A percentile compares a stretch with the other conserved stretches of the same genome.
Conservation (phyloP, 2,113 vertebrate genomes). For the Sinocyclocheilus grahami region DNA sequence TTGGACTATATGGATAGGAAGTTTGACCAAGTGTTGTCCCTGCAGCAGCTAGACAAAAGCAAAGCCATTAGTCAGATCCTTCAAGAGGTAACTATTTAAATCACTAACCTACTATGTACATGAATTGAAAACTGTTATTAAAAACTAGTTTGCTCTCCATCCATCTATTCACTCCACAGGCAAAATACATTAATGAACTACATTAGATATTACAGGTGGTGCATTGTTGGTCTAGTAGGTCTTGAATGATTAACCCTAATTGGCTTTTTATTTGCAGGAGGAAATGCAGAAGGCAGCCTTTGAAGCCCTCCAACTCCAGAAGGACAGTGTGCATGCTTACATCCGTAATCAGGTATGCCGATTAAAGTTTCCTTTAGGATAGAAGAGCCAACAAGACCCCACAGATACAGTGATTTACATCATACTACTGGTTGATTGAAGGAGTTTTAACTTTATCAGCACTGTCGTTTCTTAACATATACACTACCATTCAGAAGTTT, state of each 20-base stretch:
- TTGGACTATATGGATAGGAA: conserved; percentile 85
- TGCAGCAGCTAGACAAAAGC: conserved; percentile 92
- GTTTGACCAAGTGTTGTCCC: conserved; percentile 87
- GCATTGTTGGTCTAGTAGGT: neutral
- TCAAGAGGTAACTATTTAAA: conserved; percentile 81
- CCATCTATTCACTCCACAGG: neutral
- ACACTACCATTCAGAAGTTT: neutral
- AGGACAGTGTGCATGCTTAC: conserved; percentile 86
- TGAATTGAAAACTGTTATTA: neutral
- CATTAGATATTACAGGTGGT: neutral
- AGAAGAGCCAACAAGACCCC: neutral
- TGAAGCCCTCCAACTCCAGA: conserved; percentile 93
- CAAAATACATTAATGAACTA: neutral
- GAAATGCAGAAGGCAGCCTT: conserved; percentile 96
- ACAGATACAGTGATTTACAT: neutral
- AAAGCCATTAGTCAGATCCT: conserved; percentile 90
- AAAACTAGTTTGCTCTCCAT: neutral
- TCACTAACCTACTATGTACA: neutral
- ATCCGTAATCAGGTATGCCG: conserved; percentile 89
- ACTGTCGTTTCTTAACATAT: neutral
- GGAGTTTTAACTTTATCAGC: neutral
- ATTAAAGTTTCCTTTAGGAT: neutral
- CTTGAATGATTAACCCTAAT: neutral
- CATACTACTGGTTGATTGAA: neutral
- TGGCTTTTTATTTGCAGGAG: conserved; percentile 73